A percentile compares a stretch with the other conserved stretches of the same genome.
phyloP scores from a whole-genome alignment of 2,113 vertebrate species.

The Heterocephalus glaber region DNA sequence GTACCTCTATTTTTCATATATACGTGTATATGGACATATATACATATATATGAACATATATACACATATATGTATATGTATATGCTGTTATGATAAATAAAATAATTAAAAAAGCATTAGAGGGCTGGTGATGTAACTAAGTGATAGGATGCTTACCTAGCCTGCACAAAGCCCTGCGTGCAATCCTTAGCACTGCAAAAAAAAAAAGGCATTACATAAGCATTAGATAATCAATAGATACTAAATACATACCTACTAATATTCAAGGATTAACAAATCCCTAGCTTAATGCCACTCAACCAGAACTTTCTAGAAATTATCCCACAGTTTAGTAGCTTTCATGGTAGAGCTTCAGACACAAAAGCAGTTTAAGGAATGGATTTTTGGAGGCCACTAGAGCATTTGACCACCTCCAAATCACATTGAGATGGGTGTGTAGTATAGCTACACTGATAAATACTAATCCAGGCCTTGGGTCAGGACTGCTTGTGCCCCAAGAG shows the following conservation, averaged over 20 bases:
- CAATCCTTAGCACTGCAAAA: not conserved
- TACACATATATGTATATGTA: not conserved
- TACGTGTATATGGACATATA: not conserved
- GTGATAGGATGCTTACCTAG: not conserved
- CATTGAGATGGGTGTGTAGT: not conserved
- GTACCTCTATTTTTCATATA: not conserved
- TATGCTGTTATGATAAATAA: not conserved
- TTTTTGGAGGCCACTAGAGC: not conserved
- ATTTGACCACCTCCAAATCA: not conserved
- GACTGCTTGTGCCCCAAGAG: not conserved
- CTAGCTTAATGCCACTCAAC: not conserved
- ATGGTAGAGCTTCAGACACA: not conserved
- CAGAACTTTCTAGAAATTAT: slow-evolving; percentile 2
- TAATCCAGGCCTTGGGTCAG: not conserved
- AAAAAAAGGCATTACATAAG: not conserved
- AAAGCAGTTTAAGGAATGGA: not conserved
- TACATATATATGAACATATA: not conserved
- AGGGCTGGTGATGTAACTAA: not conserved
- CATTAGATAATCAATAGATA: not conserved
- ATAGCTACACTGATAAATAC: not conserved
- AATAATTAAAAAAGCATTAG: not conserved
- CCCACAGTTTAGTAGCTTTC: not conserved
- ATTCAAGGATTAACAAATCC: not conserved
- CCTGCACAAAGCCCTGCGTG: not conserved
- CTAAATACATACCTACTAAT: not conserved